Percentiles rank a stretch among this genome's conserved stretches.
phyloP scores from a whole-genome alignment of 2,888 invertebrate species.

The Athalia rosae region DNA sequence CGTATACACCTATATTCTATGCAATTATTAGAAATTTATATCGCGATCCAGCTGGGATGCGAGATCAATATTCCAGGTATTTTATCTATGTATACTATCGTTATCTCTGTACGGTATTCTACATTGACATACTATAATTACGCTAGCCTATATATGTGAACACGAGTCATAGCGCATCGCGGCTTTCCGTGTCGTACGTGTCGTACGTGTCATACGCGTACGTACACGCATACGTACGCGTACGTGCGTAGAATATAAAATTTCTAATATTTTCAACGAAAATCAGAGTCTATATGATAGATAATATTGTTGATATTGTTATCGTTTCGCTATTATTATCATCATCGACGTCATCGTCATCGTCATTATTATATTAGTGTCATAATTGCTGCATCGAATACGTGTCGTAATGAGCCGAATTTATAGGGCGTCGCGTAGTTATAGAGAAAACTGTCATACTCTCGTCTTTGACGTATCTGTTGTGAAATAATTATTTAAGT shows the following conservation, averaged over 20 bases:
- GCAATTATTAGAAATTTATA: not conserved
- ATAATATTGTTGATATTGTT: not conserved
- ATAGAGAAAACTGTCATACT: not conserved
- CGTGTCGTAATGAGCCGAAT: too few species aligned
- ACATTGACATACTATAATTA: constrained; percentile 5
- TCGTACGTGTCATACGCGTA: not conserved
- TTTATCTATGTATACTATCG: too few species aligned
- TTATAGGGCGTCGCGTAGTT: too few species aligned
- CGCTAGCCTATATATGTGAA: not conserved
- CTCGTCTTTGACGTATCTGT: not conserved
- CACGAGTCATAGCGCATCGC: not conserved
- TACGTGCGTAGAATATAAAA: not conserved
- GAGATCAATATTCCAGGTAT: not conserved
- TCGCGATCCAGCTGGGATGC: not conserved
- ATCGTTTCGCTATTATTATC: not conserved
- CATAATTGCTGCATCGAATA: constrained; percentile 4
- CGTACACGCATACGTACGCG: constrained; percentile 22
- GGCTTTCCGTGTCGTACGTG: not conserved
- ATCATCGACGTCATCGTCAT: not conserved
- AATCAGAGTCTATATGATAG: not conserved
- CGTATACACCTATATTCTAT: not conserved
- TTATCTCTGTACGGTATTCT: not conserved
- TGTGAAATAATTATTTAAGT: not conserved
- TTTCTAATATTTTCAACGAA: not conserved
- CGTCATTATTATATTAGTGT: not conserved